phyloP scores from a whole-genome alignment of 2,113 vertebrate species.

The Thalassoma bifasciatum region DNA sequence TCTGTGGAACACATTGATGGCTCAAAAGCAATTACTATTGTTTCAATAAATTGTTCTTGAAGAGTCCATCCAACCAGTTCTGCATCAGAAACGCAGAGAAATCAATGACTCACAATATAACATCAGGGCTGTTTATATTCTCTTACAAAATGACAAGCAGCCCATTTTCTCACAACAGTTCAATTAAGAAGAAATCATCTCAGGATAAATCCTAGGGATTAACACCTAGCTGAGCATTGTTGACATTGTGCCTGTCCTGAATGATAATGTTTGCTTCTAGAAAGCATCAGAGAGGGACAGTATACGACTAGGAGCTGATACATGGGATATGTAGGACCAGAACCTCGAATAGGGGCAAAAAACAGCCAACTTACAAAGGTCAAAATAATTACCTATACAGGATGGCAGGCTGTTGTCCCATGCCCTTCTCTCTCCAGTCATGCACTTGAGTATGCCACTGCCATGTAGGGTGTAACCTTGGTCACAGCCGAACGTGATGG shows the following conservation, averaged over 20 bases:
- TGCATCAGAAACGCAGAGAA: constrained; percentile 31
- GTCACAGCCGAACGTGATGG: constrained; percentile 93
- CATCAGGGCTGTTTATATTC: constrained; percentile 47
- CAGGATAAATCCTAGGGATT: constrained; percentile 62
- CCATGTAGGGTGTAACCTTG: constrained; percentile 96
- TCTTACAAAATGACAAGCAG: constrained; percentile 46
- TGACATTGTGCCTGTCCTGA: constrained; percentile 32
- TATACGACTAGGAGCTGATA: background rate
- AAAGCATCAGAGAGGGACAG: background rate
- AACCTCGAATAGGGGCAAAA: background rate
- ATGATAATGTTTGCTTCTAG: constrained; percentile 38
- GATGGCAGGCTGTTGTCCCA: constrained; percentile 96
- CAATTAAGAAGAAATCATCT: constrained; percentile 66
- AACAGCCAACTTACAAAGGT: background rate
- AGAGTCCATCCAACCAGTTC: constrained; percentile 12
- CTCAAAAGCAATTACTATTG: constrained; percentile 33
- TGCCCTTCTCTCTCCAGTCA: constrained; percentile 95
- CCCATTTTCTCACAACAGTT: constrained; percentile 44
- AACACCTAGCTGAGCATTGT: constrained; percentile 48
- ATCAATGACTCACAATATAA: constrained; percentile 61
- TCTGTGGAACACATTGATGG: constrained; percentile 6
- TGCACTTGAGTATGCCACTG: constrained; percentile 91
- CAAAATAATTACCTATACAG: constrained; percentile 88
- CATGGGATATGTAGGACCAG: background rate
- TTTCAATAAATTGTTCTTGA: constrained; percentile 9